Evolutionary conservation across 2,797 vertebrate species (phyloP).

Genomic region (Diceros bicornis): DNA sequence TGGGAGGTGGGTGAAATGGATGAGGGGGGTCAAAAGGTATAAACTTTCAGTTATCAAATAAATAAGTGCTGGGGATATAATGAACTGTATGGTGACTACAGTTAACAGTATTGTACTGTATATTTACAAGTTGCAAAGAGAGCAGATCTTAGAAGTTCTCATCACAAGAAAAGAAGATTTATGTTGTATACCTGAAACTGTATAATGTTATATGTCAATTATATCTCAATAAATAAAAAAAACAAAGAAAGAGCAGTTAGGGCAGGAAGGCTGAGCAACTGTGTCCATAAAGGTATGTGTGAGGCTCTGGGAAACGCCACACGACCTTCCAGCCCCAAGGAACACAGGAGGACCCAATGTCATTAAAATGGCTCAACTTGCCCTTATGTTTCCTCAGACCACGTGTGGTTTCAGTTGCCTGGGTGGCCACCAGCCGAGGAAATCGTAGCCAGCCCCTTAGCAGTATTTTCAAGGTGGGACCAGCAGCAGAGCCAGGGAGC

Average conservation of each 20-base stretch:
- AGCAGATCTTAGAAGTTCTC: neutral
- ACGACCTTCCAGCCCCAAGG: neutral
- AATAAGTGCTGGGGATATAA: neutral
- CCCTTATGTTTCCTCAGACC: neutral
- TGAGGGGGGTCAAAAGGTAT: neutral
- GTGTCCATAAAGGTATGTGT: neutral
- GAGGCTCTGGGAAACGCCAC: neutral
- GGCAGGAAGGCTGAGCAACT: neutral
- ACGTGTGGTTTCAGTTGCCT: neutral
- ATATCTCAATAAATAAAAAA: neutral
- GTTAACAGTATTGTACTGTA: neutral
- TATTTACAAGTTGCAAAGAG: neutral
- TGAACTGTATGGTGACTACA: neutral
- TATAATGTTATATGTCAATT: neutral
- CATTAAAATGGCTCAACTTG: neutral
- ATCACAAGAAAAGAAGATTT: neutral
- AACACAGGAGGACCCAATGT: neutral
- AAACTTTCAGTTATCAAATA: neutral
- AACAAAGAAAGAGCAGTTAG: neutral
- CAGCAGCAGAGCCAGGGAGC: neutral
- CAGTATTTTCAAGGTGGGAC: neutral
- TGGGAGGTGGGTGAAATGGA: too few relatives aligned
- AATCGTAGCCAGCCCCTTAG: accelerated
- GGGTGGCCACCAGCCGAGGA: neutral
- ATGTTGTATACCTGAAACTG: neutral